Evolutionary conservation across 2,888 invertebrate species (phyloP).

Genomic region (Drymonia ruficornis): DNA sequence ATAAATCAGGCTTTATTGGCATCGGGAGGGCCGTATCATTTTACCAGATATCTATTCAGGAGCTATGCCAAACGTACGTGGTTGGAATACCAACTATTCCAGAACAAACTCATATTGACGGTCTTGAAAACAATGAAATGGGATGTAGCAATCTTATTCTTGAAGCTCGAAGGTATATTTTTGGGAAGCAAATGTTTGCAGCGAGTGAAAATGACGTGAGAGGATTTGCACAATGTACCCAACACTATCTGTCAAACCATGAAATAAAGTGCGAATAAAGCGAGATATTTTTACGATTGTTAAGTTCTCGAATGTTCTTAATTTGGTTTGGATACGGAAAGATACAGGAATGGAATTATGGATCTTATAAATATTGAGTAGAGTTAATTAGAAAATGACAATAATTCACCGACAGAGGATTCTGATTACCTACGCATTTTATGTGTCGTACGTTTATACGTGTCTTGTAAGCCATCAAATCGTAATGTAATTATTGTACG

Average conservation of each 20-base stretch:
- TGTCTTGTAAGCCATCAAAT: background rate
- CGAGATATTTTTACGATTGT: conserved; percentile 55
- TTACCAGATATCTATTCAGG: conserved; percentile 78
- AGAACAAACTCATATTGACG: conserved; percentile 26
- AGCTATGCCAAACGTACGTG: conserved; percentile 72
- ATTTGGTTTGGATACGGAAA: conserved; percentile 23
- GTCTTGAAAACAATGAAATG: conserved; percentile 20
- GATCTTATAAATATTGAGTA: background rate
- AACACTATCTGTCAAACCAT: conserved; percentile 70
- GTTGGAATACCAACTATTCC: conserved; percentile 62
- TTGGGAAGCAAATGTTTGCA: conserved; percentile 11
- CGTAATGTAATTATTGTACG: too few species aligned
- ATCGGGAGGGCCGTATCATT: conserved; percentile 77
- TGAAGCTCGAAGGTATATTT: conserved; percentile 22
- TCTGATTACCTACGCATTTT: too few species aligned
- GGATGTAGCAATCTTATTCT: conserved; percentile 11
- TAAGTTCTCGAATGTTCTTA: conserved; percentile 38
- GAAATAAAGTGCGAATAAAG: conserved; percentile 70
- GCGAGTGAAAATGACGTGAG: conserved; percentile 13
- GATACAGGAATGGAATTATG: conserved; percentile 14
- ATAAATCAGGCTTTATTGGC: conserved; percentile 80
- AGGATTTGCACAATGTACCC: conserved; percentile 58
- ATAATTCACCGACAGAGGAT: too few species aligned
- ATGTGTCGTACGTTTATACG: background rate
- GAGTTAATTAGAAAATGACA: too few species aligned